A percentile compares a stretch with the other conserved stretches of the same genome.
These are phyloP conservation scores for Melieria crassipennis DNA, from an alignment of 2,888 invertebrate species.

Conservation along the genomic window DNA sequence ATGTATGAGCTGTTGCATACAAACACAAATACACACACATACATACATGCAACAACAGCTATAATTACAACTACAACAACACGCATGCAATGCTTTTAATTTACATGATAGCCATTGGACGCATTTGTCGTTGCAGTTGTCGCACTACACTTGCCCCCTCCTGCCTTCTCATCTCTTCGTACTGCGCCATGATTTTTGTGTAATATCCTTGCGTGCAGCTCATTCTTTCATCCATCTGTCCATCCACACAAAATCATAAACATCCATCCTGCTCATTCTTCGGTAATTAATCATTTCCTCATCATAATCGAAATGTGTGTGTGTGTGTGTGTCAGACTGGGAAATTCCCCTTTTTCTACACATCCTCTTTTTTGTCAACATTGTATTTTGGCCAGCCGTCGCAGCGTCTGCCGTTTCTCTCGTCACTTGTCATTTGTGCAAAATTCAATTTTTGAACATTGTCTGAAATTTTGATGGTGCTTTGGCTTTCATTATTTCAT, in stretches of 20 bases:
- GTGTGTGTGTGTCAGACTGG: conserved; percentile 43
- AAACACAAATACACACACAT: not conserved
- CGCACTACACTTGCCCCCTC: conserved; percentile 6
- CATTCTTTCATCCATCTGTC: conserved; percentile 15
- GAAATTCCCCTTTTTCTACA: no score
- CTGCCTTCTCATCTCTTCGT: conserved; percentile 11
- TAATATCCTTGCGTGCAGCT: conserved; percentile 13
- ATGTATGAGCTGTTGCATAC: conserved; percentile 22
- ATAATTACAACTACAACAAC: not conserved
- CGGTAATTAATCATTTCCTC: conserved; percentile 62
- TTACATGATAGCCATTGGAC: not conserved
- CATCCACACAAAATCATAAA: conserved; percentile 31
- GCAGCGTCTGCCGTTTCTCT: no score
- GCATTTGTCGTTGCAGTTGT: conserved; percentile 32
- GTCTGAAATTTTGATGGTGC: no score
- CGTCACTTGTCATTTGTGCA: no score
- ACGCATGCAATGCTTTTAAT: no score
- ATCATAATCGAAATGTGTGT: conserved; percentile 55
- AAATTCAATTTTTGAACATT: no score
- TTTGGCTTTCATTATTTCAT: no score
- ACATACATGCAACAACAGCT: not conserved
- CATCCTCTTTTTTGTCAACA: no score
- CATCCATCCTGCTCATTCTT: conserved; percentile 57
- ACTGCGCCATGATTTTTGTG: not conserved
- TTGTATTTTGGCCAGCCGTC: no score